A percentile compares a stretch with the other conserved stretches of the same genome.
phyloP scores from a whole-genome alignment of 1,140 invertebrate genomes.

The Magallana gigas region DNA sequence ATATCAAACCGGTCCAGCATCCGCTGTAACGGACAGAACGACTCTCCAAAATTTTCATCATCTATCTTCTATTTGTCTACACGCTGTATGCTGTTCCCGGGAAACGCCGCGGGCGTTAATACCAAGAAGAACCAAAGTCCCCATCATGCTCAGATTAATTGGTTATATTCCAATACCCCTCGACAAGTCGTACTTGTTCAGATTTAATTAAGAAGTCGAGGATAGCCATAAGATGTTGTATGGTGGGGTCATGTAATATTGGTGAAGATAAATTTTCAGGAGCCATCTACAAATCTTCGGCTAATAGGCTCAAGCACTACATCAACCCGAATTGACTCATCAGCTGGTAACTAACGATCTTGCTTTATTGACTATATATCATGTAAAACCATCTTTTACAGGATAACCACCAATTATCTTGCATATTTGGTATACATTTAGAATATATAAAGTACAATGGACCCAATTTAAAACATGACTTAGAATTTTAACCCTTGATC shows the following conservation, averaged over 20 bases:
- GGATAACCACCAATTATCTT: neutral
- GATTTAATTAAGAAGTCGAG: constrained; percentile 38
- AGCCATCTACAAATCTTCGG: constrained; percentile 28
- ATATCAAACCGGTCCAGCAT: constrained; percentile 48
- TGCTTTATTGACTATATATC: constrained; percentile 24
- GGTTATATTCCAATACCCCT: constrained; percentile 35
- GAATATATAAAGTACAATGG: neutral
- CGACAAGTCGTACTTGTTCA: constrained; percentile 34
- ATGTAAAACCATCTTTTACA: neutral
- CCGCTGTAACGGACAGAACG: constrained; percentile 40
- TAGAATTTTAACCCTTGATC: too few relatives aligned
- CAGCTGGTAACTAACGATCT: constrained; percentile 26
- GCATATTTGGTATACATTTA: neutral
- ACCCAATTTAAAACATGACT: too few relatives aligned
- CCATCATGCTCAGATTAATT: constrained; percentile 26
- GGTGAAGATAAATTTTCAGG: constrained; percentile 33
- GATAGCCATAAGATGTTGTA: constrained; percentile 30
- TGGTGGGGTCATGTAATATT: constrained; percentile 26
- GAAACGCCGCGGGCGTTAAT: constrained; percentile 39
- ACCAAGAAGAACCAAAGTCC: constrained; percentile 20
- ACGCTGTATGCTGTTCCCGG: constrained; percentile 41
- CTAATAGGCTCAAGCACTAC: constrained; percentile 30
- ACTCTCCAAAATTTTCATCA: constrained; percentile 49
- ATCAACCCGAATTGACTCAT: constrained; percentile 33
- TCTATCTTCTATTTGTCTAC: constrained; percentile 54